Evolutionary conservation across 2,888 invertebrate species (phyloP), one percentile per base, ranked within the genome.

Genomic region (Drosophila macrospina): DNA sequence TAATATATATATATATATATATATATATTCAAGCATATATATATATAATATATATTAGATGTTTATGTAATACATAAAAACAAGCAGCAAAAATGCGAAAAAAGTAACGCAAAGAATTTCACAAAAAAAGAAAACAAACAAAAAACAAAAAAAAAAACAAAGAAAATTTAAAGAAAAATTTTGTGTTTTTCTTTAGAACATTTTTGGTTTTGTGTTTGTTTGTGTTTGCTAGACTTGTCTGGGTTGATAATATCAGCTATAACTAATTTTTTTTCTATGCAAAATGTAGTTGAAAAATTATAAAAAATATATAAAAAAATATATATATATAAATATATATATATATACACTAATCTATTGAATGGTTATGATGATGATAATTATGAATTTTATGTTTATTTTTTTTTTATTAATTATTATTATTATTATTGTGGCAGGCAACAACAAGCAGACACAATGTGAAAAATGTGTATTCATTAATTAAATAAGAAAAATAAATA

Each of bases 41-140:
- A 54, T 61, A 65, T 50, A 57, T 37, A 30, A 70, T 47, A 61
- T 57, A 51, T 55, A 75, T 57, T 75, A 68, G 55, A 64, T 65
- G 62, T 78, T 78, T 86, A 86, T 78, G 73, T 81, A 76, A 87
- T 85, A 87, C 79, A 76, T 78, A 80, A 69, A 26, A 32, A 57
- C 42, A 36, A 32, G 51, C 32, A 50, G 69, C 28, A 51, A 50
- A 15, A 1, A 37, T 15, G 15, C 2, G 6, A 13, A 36, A 13
- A 20, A 20, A 2, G 50, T 50, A 71, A 57, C 34, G 13, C 20
- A 54, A 60, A 56, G 37, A 59, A 60, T 60, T 63, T 67, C 48
- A 44, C 24, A 41, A 16, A 39, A 48, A 30, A 30, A 20, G 3
- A 20, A 3, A 20, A 41, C n/a, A 16, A 39, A 48, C 36, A 26